Conservation (phyloP, 2,797 vertebrate species). For the Jordanella pulchra region DNA sequence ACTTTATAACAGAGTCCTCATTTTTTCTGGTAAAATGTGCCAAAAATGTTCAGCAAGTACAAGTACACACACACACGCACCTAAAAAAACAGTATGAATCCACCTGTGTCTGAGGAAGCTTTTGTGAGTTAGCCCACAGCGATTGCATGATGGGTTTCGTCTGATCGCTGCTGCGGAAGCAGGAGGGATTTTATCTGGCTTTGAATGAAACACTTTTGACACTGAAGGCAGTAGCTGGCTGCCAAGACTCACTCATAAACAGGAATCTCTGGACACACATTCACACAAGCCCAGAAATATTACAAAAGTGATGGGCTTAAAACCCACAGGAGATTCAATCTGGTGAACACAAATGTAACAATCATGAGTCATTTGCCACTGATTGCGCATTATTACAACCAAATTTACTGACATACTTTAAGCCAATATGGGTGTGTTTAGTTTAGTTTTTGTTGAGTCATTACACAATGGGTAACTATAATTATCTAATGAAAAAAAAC, state of each 20-base stretch:
- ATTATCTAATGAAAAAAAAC: not conserved
- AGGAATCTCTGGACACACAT: not conserved
- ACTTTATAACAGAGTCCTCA: too few species aligned
- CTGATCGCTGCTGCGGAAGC: constrained; percentile 58
- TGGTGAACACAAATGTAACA: not conserved
- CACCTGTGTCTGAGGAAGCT: constrained; percentile 43
- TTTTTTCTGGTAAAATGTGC: too few species aligned
- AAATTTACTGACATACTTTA: not conserved
- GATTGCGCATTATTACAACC: not conserved
- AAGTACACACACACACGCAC: not conserved
- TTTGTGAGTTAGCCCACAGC: constrained; percentile 56
- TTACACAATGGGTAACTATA: not conserved
- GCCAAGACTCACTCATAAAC: constrained; percentile 39
- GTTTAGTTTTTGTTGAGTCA: not conserved
- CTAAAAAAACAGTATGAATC: constrained; percentile 23
- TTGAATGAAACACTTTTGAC: constrained; percentile 63
- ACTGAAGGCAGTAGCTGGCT: constrained; percentile 54
- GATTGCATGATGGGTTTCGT: constrained; percentile 75
- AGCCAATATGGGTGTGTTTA: not conserved
- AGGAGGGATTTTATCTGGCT: constrained; percentile 69
- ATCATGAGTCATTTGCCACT: not conserved
- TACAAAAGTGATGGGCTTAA: constrained; percentile 2
- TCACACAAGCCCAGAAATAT: not conserved
- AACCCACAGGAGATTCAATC: constrained; percentile 8
- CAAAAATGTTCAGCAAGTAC: too few species aligned